Conservation (phyloP, 2,888 invertebrate genomes). For the Perizoma flavofasciatum region DNA sequence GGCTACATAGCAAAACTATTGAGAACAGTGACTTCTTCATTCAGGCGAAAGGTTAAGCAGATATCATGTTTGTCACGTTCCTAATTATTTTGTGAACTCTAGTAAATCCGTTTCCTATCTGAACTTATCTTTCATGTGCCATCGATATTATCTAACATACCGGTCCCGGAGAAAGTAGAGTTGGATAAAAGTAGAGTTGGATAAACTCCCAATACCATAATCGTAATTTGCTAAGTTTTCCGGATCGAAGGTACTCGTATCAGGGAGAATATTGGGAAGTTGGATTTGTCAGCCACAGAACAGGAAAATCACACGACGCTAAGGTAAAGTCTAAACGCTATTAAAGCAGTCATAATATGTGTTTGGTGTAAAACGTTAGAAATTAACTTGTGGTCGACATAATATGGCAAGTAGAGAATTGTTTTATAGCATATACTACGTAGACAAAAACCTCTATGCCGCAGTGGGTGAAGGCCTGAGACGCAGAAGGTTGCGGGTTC, state of each 20-base stretch:
- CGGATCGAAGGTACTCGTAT: constrained; percentile 28
- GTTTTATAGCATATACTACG: too few relatives aligned
- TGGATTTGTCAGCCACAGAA: constrained; percentile 45
- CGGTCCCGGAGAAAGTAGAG: constrained; percentile 48
- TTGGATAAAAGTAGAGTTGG: constrained; percentile 53
- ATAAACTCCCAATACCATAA: constrained; percentile 51
- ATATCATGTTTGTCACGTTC: not conserved
- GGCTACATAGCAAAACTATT: too few relatives aligned
- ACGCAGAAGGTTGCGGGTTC: too few relatives aligned
- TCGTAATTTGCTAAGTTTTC: constrained; percentile 54
- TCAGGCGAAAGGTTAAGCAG: not conserved
- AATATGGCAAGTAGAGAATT: too few relatives aligned
- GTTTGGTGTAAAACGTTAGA: too few relatives aligned
- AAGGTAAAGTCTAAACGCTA: constrained; percentile 3
- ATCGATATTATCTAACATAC: constrained; percentile 38
- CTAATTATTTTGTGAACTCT: constrained; percentile 3
- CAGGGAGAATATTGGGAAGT: constrained; percentile 49
- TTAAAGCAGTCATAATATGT: too few relatives aligned
- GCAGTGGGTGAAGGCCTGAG: too few relatives aligned
- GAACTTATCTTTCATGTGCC: constrained; percentile 34
- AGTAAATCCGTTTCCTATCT: constrained; percentile 32
- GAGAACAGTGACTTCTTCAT: too few relatives aligned
- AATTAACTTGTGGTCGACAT: too few relatives aligned
- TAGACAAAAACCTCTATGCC: too few relatives aligned
- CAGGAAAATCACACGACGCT: constrained; percentile 6